A percentile compares a stretch with the other conserved stretches of the same genome.
Evolutionary conservation across 2,888 invertebrate genomes (phyloP).

Genomic region (Ophraella communa): DNA sequence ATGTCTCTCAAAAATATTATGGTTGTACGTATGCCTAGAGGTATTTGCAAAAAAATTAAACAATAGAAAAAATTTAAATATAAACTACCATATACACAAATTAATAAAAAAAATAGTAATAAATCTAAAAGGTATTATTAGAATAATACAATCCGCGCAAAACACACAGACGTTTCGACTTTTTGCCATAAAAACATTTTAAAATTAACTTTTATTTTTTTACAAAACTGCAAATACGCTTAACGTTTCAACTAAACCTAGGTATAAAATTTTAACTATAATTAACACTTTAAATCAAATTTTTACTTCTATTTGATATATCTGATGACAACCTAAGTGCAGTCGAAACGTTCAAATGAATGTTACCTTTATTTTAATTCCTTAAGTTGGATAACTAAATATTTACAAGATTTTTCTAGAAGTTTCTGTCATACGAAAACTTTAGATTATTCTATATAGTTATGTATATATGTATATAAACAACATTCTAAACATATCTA

Average conservation of each 20-base stretch:
- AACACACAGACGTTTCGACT: too few species aligned
- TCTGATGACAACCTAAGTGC: neutral
- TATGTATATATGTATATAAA: neutral
- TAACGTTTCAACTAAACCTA: neutral
- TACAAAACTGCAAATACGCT: neutral
- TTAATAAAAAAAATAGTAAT: neutral
- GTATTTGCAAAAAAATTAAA: too few species aligned
- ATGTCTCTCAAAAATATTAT: too few species aligned
- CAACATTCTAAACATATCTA: neutral
- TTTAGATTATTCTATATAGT: neutral
- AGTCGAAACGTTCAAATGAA: neutral
- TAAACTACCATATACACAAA: neutral
- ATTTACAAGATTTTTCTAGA: conserved; percentile 8
- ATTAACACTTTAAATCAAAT: too few species aligned
- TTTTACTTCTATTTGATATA: too few species aligned
- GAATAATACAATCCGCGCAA: neutral
- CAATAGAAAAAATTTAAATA: neutral
- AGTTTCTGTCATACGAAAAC: conserved; percentile 3
- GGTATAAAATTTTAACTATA: neutral
- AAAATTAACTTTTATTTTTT: neutral
- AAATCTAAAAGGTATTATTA: neutral
- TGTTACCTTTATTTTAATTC: neutral
- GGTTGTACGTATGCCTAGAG: too few species aligned
- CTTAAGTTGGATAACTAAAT: conserved; percentile 2
- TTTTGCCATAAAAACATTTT: neutral